Evolutionary conservation across 2,797 vertebrate genomes (phyloP).

Genomic region (Pseudochaenichthys georgianus): DNA sequence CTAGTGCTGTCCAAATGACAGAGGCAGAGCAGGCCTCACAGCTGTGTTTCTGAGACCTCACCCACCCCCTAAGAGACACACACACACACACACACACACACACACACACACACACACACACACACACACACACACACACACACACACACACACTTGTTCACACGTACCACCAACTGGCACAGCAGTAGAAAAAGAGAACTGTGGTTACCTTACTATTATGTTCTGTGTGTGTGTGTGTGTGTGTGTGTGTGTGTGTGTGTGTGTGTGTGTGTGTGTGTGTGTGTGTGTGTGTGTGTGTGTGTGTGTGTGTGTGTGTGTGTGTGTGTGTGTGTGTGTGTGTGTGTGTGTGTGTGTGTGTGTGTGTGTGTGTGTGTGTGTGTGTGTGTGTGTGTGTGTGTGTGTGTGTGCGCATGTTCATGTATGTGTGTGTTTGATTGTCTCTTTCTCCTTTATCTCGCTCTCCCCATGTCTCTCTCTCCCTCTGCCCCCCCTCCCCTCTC

Average conservation of each 20-base stretch:
- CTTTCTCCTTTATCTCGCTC: constrained; percentile 70
- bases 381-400: constrained; percentile 19
- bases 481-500: constrained; percentile 54
- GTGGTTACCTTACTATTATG: constrained; percentile 68
- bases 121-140: no score
- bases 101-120: constrained; percentile 8
- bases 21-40: constrained; percentile 72
- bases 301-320: constrained; percentile 35
- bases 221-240: constrained; percentile 36
- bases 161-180: constrained; percentile 66
- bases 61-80: constrained; percentile 45
- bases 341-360: constrained; percentile 4
- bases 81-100: constrained; percentile 5
- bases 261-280: no score
- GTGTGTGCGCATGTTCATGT: constrained; percentile 3
- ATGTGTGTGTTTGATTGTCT: constrained; percentile 61
- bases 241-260: constrained; percentile 24
- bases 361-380: constrained; percentile 7
- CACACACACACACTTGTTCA: constrained; percentile 24
- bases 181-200: constrained; percentile 49
- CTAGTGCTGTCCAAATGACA: constrained; percentile 69
- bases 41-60: constrained; percentile 72
- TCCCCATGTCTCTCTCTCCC: constrained; percentile 61
- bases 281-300: constrained; percentile 26
- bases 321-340: constrained; percentile 26